Evolutionary conservation across 2,888 invertebrate species (phyloP).

Genomic region (Acrobasis repandana): DNA sequence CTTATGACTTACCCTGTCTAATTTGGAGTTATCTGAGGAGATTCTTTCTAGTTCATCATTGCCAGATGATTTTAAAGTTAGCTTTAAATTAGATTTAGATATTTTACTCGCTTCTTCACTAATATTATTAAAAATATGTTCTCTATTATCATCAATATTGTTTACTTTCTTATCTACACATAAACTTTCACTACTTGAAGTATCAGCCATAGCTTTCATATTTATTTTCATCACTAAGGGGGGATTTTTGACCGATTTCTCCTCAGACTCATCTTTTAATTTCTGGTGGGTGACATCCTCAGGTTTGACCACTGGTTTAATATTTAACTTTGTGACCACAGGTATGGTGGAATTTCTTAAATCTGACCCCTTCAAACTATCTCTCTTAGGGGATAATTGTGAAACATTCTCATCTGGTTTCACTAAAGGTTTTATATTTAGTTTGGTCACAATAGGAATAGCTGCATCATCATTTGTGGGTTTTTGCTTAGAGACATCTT

Average conservation of each 20-base stretch:
- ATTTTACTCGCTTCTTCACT: conserved; percentile 35
- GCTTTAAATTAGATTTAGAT: conserved; percentile 22
- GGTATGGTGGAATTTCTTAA: conserved; percentile 52
- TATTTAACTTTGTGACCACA: conserved; percentile 71
- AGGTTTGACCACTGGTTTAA: conserved; percentile 78
- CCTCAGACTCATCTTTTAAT: conserved; percentile 49
- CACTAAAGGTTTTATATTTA: conserved; percentile 70
- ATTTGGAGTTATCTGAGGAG: conserved; percentile 18
- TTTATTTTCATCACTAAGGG: conserved; percentile 76
- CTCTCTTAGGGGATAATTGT: conserved; percentile 68
- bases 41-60: conserved; percentile 19
- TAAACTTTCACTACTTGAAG: conserved; percentile 46
- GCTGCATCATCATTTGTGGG: conserved; percentile 47
- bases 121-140: conserved; percentile 53
- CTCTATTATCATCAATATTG: conserved; percentile 42
- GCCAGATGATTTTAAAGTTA: conserved; percentile 19
- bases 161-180: conserved; percentile 40
- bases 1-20: conserved; percentile 21
- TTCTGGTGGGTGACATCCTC: conserved; percentile 52
- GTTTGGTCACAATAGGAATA: conserved; percentile 69
- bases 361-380: conserved; percentile 48
- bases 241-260: conserved; percentile 59
- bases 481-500: conserved; percentile 49
- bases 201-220: conserved; percentile 64
- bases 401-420: conserved; percentile 62